Evolutionary conservation across 2,797 vertebrate genomes (phyloP), one percentile per base, ranked within the genome.

Genomic region (Manis crassicaudata): DNA sequence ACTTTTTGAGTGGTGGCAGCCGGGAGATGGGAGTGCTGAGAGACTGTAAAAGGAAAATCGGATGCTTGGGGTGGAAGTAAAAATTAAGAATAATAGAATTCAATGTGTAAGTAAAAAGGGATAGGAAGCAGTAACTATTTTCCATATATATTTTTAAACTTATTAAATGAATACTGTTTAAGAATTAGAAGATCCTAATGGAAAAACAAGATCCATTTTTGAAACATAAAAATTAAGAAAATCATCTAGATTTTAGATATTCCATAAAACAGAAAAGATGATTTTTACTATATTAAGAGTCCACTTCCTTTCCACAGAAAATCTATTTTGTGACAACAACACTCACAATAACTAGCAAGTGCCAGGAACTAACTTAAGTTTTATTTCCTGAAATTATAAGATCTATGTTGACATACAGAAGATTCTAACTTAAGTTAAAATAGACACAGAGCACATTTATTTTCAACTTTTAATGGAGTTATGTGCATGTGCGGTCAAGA

Each of bases 351-450:
- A 73, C 12, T 54, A 76, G 18, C 1, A 86, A 70, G 21, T 67
- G 20, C 32, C 17, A 96, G 46, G 88, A 79, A 85, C 27, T 3
- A 79, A 85, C 29, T 54, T 40, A 92, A 80, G 21, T 81, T 90
- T 76, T 87, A 90, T 56, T 88, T 94, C 20, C 63, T 58, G 43
- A 67, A 95, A 70, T 82, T 21, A 67, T 93, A 18, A 5, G 32
- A 90, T 70, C 23, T 72, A 76, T 40, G 7, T 79, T 60, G 25
- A 92, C 5, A 70, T 25, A 90, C 14, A 32, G 32, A 73, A 95
- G 21, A 76, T 7, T 77, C 12, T 89, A 82, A 81, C 54, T 77
- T 68, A 9, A 85, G 67, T 88, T 95, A 92, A 68, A 95, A 94
- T 25, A 9, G 46, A 75, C 6, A 68, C 5, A 0, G 72, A 95